Evolutionary conservation across 1,140 invertebrate genomes (phyloP), one percentile per base, ranked within the genome.

Genomic region (Trigoniulus corallinus): DNA sequence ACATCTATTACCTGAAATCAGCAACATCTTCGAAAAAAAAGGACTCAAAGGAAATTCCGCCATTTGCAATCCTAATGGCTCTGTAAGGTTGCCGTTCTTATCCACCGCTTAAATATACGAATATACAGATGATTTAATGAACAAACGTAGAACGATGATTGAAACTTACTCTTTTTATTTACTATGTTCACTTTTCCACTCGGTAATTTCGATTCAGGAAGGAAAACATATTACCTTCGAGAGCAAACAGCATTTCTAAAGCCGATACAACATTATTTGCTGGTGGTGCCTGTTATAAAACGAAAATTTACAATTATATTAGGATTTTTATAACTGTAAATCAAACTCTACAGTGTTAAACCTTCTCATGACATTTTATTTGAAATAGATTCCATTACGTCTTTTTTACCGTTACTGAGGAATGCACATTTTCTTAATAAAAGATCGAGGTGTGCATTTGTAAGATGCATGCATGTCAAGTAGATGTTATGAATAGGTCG

Each of bases 31-130:
- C 0, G 88, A 80, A 57, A 86, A 79, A 65, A 85, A 79, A 1
- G 94, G 89, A 53, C 76, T 73, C 0, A 98, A 64, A 0, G 95
- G 92, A 61, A 98, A 78, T 67, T 98, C 93, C 0, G 91, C 89
- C 78, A 98, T 91, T 52, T 78, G 74, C 27, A 77, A 68, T 0
- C 93, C 94, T 0, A 88, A 63, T 0, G 82, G 83, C 43, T 75
- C 69, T 0, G 89, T 96, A 34, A 99, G 63, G 53, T 78, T 68
- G 0, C 87, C 89, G 43, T 76, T 62, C 29, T 80, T 75, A 62
- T 95, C 83, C 3, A 98, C 73, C 0, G 85, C 86, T 53, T 74
- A 74, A 57, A n/a, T n/a, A n/a, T n/a, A n/a, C n/a, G 45, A 37
- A 46, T 25, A 13, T 3, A 15, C 29, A 34, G 29, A 34, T 7